These are phyloP conservation scores for Schizaphis graminum DNA, from an alignment of 2,888 invertebrate species.

Conservation along the genomic window DNA sequence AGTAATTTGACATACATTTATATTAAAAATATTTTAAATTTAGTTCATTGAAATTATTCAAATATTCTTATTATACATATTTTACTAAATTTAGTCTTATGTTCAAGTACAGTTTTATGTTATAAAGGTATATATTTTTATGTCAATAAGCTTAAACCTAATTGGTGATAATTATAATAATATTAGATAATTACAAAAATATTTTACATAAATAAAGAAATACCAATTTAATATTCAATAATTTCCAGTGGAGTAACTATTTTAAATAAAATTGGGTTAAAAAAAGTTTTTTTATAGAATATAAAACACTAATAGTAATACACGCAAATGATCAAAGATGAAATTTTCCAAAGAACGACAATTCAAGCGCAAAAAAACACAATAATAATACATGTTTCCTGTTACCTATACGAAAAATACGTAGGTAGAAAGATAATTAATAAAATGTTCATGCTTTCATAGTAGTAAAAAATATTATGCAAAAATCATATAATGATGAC, in stretches of 20 bases:
- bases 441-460: constrained; percentile 1
- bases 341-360: background rate
- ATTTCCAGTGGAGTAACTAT: background rate
- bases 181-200: background rate
- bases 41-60: no score
- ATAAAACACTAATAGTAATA: background rate
- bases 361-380: background rate
- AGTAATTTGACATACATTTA: no score
- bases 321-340: background rate
- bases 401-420: background rate
- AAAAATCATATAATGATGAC: constrained; percentile 39
- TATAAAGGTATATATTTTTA: background rate
- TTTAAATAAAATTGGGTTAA: background rate
- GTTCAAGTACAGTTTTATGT: background rate
- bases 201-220: background rate
- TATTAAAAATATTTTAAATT: no score
- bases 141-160: background rate
- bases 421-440: constrained; percentile 12
- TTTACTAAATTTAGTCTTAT: no score
- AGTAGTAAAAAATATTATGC: background rate
- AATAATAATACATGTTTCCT: background rate
- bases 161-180: background rate
- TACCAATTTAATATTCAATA: background rate
- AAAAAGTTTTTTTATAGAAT: background rate
- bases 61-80: no score